Base-by-base conservation (phyloP, 2,888 invertebrate genomes). In the Phyllotreta striolata region DNA sequence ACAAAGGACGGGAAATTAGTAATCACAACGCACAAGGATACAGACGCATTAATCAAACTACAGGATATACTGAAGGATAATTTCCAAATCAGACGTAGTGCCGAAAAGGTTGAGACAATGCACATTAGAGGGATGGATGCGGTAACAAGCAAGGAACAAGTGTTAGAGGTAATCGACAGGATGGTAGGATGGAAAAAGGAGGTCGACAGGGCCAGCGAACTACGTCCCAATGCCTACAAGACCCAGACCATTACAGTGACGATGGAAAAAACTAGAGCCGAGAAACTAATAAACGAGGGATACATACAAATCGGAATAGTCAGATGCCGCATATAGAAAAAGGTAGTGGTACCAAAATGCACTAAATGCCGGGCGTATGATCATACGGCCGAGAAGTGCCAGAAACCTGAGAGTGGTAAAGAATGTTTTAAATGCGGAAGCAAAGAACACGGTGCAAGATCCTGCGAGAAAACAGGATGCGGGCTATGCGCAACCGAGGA, bases 361-460 rank as follows among this genome's bases (percentile, higher is more conserved):
- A 10, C 14, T 8, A 55, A 35, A 6, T 62, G 55, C 47, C 55
- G 52, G 55, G 12, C 46, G 0, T 55, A 55, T 13, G 62, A 56
- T 1, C 62, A 62, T 39, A 39, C 14, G 6, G 13, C 41, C 6
- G 37, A 46, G 10, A 9, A 14, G 1, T 61, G 61, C 6, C 46
- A 10, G 3, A 49, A 55, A 7, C 24, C 58, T 9, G 56, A 62
- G 13, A 62, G 49, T 46, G 34, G 10, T 2, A 40, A 37, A n/a
- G 10, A 12, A 2, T 63, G 66, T 37, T 49, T 47, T 9, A 66
- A 41, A 40, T 66, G 66, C 54, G 63, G 62, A 2, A 24, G 39
- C 40, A 52, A 24, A 12, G 61, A 39, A 1, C 56, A 63, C 52
- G 38, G 6, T 24, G 10, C 51, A 6, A 64, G 47, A 52, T 34